Evolutionary conservation across 2,888 invertebrate genomes (phyloP).

Genomic region (Drosophila recens): DNA sequence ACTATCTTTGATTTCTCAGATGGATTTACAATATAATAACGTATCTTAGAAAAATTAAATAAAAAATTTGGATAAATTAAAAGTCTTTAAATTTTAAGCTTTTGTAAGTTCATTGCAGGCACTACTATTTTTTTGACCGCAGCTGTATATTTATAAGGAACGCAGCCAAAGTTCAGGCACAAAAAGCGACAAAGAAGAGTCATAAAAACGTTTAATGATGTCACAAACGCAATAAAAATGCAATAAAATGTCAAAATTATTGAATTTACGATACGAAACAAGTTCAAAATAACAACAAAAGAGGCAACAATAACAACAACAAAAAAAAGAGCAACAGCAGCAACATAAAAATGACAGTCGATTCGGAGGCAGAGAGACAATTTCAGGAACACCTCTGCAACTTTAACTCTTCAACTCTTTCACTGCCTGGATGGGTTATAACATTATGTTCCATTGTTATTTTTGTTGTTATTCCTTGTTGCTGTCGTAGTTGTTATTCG

Average conservation of each 20-base stretch:
- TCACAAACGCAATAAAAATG: slow-evolving; percentile 81
- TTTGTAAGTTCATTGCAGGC: too few relatives aligned
- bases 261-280: slow-evolving; percentile 82
- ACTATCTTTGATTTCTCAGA: too few relatives aligned
- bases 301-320: slow-evolving; percentile 34
- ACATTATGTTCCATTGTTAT: slow-evolving; percentile 77
- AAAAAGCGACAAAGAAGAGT: slow-evolving; percentile 75
- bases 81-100: too few relatives aligned
- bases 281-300: slow-evolving; percentile 72
- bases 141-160: slow-evolving; percentile 38
- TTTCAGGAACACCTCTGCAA: slow-evolving; percentile 70
- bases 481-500: slow-evolving; percentile 31
- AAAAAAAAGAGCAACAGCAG: slow-evolving; percentile 17
- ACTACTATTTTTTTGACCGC: too few relatives aligned
- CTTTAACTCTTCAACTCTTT: slow-evolving; percentile 65
- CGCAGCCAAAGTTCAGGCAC: slow-evolving; percentile 67
- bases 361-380: slow-evolving; percentile 47
- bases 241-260: slow-evolving; percentile 82
- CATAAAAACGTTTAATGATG: slow-evolving; percentile 81
- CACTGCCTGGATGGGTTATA: slow-evolving; percentile 69
- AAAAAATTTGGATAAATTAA: too few relatives aligned
- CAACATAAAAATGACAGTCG: slow-evolving; percentile 54
- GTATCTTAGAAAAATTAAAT: too few relatives aligned
- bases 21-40: too few relatives aligned
- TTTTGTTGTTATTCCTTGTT: slow-evolving; percentile 44